Evolutionary conservation across 2,888 invertebrate genomes (phyloP).

Genomic region (Heliconius erato): DNA sequence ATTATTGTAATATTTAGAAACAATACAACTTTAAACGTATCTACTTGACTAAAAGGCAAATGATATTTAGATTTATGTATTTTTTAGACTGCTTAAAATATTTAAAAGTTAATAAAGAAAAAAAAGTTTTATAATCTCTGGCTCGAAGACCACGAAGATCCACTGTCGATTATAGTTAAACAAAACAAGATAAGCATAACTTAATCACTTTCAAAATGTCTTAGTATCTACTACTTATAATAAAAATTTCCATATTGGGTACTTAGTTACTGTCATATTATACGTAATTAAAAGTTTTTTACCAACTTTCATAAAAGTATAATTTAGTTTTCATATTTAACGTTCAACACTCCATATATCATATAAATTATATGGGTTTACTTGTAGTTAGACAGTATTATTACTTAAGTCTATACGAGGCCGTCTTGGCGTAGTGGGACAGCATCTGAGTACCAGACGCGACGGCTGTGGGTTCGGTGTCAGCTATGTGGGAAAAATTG

Average conservation of each 20-base stretch:
- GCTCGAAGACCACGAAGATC: background rate
- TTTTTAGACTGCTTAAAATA: background rate
- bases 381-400: background rate
- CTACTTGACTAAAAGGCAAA: background rate
- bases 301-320: background rate
- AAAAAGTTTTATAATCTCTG: background rate
- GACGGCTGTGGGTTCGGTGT: too few relatives aligned
- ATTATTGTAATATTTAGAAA: background rate
- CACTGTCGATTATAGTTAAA: background rate
- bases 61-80: background rate
- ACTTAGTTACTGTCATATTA: background rate
- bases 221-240: background rate
- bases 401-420: background rate
- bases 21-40: background rate
- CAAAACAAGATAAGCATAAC: background rate
- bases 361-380: background rate
- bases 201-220: background rate
- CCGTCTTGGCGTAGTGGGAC: too few relatives aligned
- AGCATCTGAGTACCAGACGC: too few relatives aligned
- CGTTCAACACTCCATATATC: background rate
- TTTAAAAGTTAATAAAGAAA: background rate
- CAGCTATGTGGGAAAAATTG: too few relatives aligned
- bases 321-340: background rate
- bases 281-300: background rate
- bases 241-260: background rate